Evolutionary conservation across 2,113 vertebrate species (phyloP).

Genomic region (Megalops atlanticus): DNA sequence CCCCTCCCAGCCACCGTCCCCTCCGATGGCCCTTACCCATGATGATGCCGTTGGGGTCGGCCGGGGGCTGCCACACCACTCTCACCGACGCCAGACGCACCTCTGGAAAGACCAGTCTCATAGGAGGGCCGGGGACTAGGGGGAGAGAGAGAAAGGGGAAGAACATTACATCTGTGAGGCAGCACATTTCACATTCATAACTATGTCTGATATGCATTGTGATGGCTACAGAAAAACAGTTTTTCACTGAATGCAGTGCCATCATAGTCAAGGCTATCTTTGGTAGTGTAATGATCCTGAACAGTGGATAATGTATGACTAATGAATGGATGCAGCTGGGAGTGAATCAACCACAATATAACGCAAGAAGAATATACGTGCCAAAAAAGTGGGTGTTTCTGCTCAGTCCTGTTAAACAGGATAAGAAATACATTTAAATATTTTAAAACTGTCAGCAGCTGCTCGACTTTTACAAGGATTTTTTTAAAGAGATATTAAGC

Average conservation of each 20-base stretch:
- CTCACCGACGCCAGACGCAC: constrained; percentile 83
- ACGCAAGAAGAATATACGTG: background rate
- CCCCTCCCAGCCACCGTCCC: background rate
- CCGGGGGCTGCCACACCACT: constrained; percentile 89
- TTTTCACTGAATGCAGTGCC: background rate
- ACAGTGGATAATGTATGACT: background rate
- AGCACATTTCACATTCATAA: background rate
- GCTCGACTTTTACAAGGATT: background rate
- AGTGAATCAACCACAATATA: background rate
- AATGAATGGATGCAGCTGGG: background rate
- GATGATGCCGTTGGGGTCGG: constrained; percentile 87
- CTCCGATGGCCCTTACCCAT: constrained; percentile 76
- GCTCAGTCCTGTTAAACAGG: background rate
- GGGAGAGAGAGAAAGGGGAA: background rate
- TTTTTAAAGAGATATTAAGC: background rate
- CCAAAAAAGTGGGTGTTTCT: background rate
- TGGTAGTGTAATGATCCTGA: background rate
- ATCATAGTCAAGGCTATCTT: background rate
- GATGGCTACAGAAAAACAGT: background rate
- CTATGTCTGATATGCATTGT: background rate
- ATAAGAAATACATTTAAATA: background rate
- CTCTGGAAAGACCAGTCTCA: constrained; percentile 90
- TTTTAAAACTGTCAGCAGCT: constrained; percentile 1
- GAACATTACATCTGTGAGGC: constrained; percentile 27
- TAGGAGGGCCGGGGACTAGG: constrained; percentile 84